Evolutionary conservation across 2,797 vertebrate genomes (phyloP).

Genomic region (Artibeus lituratus): DNA sequence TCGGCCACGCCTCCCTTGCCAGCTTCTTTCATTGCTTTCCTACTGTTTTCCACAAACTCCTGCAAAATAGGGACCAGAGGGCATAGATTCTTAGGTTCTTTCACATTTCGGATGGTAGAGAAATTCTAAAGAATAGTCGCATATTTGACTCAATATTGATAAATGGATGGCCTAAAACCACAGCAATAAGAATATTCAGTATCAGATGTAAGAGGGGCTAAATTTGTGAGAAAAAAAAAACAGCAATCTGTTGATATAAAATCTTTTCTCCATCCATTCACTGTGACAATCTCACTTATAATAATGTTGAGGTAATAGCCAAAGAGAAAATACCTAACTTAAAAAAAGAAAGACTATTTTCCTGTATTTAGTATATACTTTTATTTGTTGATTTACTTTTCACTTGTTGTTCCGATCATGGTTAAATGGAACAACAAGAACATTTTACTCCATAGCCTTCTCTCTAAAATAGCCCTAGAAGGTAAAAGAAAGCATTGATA

Average conservation of each 20-base stretch:
- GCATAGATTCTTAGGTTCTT: slow-evolving; percentile 23
- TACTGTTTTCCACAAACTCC: slow-evolving; percentile 98
- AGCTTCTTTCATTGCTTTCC: slow-evolving; percentile 90
- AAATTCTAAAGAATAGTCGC: background rate
- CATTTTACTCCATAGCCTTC: background rate
- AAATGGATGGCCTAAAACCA: background rate
- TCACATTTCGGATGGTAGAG: background rate
- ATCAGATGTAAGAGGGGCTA: background rate
- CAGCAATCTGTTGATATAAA: background rate
- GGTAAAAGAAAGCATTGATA: background rate
- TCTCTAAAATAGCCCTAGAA: slow-evolving; percentile 10
- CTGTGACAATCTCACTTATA: background rate
- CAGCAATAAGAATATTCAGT: background rate
- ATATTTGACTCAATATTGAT: background rate
- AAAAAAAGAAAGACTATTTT: background rate
- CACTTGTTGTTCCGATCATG: background rate
- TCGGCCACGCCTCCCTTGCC: slow-evolving; percentile 87
- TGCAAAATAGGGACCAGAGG: slow-evolving; percentile 77
- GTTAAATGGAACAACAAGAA: background rate
- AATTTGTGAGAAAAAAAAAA: background rate
- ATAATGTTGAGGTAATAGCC: background rate
- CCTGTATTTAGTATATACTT: background rate
- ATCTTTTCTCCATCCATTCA: background rate
- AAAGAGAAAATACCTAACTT: slow-evolving; percentile 23
- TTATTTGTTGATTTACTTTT: slow-evolving; percentile 13